Conservation (phyloP, 2,888 invertebrate genomes). For the Atrina japonica region DNA sequence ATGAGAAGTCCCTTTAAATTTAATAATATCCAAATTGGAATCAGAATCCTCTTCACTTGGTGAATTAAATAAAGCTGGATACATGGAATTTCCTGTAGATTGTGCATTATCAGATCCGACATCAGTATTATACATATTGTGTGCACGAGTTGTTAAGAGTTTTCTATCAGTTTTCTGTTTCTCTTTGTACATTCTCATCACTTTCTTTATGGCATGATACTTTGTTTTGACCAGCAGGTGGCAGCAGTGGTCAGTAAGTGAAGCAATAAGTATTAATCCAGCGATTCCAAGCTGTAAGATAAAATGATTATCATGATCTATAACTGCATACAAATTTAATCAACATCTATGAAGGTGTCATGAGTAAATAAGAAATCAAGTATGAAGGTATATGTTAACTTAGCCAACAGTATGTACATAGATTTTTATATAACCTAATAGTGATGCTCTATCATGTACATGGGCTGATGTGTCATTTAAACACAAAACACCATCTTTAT, state of each 20-base stretch:
- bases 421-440: too few species aligned
- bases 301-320: conserved; percentile 11
- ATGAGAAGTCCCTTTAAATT: background rate
- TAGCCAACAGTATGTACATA: too few species aligned
- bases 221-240: conserved; percentile 76
- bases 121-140: background rate
- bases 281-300: conserved; percentile 73
- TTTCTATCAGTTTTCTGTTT: background rate
- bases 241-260: conserved; percentile 77
- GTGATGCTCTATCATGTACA: too few species aligned
- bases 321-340: background rate
- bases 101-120: background rate
- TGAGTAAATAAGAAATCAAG: too few species aligned
- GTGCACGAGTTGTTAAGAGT: too few species aligned
- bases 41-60: conserved; percentile 11
- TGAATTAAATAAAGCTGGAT: background rate
- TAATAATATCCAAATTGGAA: too few species aligned
- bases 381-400: too few species aligned
- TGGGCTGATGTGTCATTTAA: too few species aligned
- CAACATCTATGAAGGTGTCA: background rate
- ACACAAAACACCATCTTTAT: too few species aligned
- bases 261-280: conserved; percentile 71
- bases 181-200: conserved; percentile 27
- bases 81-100: background rate
- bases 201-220: conserved; percentile 62